Percentiles rank a stretch among this genome's conserved stretches.
Conservation (phyloP, 2,888 invertebrate species). For the Volucella inanis region DNA sequence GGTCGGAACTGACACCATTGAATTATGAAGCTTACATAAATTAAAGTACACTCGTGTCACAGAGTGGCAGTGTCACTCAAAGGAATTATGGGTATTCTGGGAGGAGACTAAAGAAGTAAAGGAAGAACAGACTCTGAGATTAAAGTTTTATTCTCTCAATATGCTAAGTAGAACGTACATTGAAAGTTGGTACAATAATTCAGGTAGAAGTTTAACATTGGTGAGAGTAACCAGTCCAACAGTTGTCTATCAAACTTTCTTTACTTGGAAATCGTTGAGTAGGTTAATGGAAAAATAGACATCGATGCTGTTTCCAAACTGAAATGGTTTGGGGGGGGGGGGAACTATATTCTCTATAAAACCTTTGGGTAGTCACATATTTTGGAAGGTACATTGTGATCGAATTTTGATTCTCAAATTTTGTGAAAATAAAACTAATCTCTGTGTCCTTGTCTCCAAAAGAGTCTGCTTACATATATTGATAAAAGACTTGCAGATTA, state of each 20-base stretch:
- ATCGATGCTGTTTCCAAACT: too few species aligned
- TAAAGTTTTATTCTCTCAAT: conserved; percentile 68
- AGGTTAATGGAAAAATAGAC: not conserved
- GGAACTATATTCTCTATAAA: too few species aligned
- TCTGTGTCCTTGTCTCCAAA: too few species aligned
- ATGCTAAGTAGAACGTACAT: conserved; percentile 58
- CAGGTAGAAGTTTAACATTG: conserved; percentile 55
- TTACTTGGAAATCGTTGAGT: not conserved
- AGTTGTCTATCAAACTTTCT: conserved; percentile 42
- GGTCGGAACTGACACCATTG: conserved; percentile 44
- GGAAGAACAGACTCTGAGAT: conserved; percentile 50
- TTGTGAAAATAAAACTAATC: too few species aligned
- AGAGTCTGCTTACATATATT: too few species aligned
- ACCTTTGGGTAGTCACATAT: too few species aligned
- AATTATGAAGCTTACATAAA: conserved; percentile 59
- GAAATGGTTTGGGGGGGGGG: too few species aligned
- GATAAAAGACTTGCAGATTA: too few species aligned
- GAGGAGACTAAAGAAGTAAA: conserved; percentile 1
- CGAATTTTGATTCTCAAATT: too few species aligned
- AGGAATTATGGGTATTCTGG: conserved; percentile 46
- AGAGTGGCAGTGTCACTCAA: conserved; percentile 36
- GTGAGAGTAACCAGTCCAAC: conserved; percentile 17
- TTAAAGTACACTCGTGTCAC: conserved; percentile 43
- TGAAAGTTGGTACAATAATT: conserved; percentile 49
- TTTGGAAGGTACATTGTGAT: too few species aligned